Percentiles rank a stretch among this genome's conserved stretches.
These are phyloP conservation scores for Pseudoips prasinana DNA, from an alignment of 2,888 invertebrate species.

Conservation along the genomic window DNA sequence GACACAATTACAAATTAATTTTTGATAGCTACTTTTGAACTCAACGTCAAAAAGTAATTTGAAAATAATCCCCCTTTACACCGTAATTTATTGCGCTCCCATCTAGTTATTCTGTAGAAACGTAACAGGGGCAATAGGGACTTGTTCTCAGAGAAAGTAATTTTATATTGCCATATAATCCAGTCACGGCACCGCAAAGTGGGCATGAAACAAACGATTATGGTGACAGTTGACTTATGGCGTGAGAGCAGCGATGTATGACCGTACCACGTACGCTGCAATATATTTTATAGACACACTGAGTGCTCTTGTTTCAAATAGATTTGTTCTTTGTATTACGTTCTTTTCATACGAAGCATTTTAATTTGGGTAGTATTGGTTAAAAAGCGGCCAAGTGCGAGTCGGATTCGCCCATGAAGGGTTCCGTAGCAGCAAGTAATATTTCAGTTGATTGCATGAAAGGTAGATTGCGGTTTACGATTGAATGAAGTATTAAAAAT, in stretches of 20 bases:
- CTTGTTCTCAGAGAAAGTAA: constrained; percentile 15
- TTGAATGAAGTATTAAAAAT: too few species aligned
- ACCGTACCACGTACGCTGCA: constrained; percentile 9
- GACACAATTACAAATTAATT: too few species aligned
- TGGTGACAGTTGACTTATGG: constrained; percentile 53
- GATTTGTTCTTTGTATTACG: constrained; percentile 9
- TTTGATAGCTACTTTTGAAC: too few species aligned
- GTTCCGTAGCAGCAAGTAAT: too few species aligned
- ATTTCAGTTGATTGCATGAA: too few species aligned
- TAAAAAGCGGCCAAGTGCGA: too few species aligned
- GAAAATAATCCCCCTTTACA: too few species aligned
- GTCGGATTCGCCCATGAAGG: too few species aligned
- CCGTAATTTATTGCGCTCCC: too few species aligned
- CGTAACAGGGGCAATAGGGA: constrained; percentile 8
- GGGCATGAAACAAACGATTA: constrained; percentile 54
- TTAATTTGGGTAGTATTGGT: too few species aligned
- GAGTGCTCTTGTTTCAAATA: constrained; percentile 4
- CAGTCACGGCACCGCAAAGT: constrained; percentile 35
- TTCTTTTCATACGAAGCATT: constrained; percentile 9
- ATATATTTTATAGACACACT: constrained; percentile 18
- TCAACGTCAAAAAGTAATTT: too few species aligned
- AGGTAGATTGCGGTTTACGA: too few species aligned
- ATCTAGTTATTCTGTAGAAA: constrained; percentile 24
- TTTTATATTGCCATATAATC: constrained; percentile 35
- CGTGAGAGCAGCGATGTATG: constrained; percentile 33